A percentile compares a stretch with the other conserved stretches of the same genome.
phyloP scores from a whole-genome alignment of 2,113 vertebrate genomes.

The Gavialis gangeticus region DNA sequence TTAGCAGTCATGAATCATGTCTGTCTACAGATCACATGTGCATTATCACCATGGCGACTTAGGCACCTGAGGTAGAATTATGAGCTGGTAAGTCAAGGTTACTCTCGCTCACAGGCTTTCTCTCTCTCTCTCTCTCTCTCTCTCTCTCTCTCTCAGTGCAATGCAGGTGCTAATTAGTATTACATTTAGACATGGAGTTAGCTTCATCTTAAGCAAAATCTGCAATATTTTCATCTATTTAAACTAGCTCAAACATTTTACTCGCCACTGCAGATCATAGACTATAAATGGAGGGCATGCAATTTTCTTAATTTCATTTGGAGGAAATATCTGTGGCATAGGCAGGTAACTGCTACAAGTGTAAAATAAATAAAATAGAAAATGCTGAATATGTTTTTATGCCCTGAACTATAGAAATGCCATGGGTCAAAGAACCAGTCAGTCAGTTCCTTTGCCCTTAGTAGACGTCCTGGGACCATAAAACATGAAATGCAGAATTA shows the following conservation, averaged over 20 bases:
- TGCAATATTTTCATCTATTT: not conserved
- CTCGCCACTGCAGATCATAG: not conserved
- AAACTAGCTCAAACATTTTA: not conserved
- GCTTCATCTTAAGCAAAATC: not conserved
- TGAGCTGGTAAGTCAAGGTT: conserved; percentile 21
- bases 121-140: not conserved
- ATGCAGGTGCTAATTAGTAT: not conserved
- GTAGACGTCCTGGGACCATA: not conserved
- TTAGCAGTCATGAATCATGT: not conserved
- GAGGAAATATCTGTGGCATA: not conserved
- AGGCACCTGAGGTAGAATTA: conserved; percentile 26
- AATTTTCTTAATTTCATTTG: not conserved
- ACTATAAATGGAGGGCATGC: fast-evolving
- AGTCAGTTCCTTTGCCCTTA: not conserved
- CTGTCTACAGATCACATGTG: not conserved
- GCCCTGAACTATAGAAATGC: fast-evolving
- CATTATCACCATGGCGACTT: conserved; percentile 25
- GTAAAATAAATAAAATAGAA: not conserved
- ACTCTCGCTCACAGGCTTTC: not conserved
- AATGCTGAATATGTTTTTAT: not conserved
- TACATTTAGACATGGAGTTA: fast-evolving
- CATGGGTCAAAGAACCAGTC: not conserved
- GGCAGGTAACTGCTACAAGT: not conserved
- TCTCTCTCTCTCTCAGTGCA: not conserved
- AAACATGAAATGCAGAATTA: conserved; percentile 8